phyloP scores from a whole-genome alignment of 2,113 vertebrate species.

The Azemiops feae region DNA sequence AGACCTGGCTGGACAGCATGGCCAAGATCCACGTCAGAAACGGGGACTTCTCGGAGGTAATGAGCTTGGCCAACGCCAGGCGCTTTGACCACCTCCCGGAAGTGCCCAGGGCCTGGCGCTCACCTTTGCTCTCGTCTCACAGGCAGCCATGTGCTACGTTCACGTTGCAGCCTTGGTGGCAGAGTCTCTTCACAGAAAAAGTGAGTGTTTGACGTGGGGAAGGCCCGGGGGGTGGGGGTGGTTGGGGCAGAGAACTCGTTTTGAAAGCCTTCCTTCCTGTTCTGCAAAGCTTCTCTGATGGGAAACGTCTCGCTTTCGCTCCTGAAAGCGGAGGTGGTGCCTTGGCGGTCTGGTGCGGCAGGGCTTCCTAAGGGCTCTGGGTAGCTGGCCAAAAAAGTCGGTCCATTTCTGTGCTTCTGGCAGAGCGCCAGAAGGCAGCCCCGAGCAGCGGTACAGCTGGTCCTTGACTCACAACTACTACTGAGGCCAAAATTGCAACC shows the following conservation, averaged over 20 bases:
- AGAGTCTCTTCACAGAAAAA: constrained; percentile 93
- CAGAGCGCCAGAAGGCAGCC: too few relatives aligned
- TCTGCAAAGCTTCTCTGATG: neutral
- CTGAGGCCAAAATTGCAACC: neutral
- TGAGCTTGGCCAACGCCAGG: neutral
- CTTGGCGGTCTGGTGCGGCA: neutral
- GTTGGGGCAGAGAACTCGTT: neutral
- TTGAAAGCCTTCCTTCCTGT: neutral
- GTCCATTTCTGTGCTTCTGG: neutral
- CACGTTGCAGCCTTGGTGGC: constrained; percentile 92
- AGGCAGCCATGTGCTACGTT: constrained; percentile 96
- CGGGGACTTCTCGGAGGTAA: constrained; percentile 93
- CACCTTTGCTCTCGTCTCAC: constrained; percentile 48
- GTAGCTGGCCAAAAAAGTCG: neutral
- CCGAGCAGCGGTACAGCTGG: neutral
- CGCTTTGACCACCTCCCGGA: neutral
- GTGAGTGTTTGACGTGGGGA: constrained; percentile 71
- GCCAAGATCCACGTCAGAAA: constrained; percentile 94
- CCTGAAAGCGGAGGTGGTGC: neutral
- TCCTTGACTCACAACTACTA: neutral
- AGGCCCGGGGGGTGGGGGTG: accelerated
- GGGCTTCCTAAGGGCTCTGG: neutral
- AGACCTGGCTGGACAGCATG: constrained; percentile 98
- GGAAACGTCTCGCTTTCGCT: neutral
- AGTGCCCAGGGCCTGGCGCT: neutral